Percentiles rank a stretch among this genome's conserved stretches.
Evolutionary conservation across 2,888 invertebrate genomes (phyloP).

Genomic region (Reticulitermes lucifugus): DNA sequence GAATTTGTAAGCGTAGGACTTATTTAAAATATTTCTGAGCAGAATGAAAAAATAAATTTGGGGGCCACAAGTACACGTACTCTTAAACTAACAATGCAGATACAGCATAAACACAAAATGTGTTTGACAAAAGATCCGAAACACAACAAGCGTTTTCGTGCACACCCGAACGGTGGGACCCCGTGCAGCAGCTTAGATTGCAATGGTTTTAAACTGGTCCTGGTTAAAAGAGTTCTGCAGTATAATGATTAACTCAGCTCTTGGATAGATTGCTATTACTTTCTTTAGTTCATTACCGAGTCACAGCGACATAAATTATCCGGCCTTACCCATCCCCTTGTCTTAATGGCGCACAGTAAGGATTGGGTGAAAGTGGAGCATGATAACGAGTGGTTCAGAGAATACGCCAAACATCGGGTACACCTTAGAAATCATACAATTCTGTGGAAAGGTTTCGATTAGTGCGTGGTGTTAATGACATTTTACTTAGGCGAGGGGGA

Average conservation of each 20-base stretch:
- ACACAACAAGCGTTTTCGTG: too few relatives aligned
- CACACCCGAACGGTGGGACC: too few relatives aligned
- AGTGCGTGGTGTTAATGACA: background rate
- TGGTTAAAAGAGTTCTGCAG: background rate
- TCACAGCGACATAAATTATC: conserved; percentile 45
- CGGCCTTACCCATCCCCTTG: background rate
- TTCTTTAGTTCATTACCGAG: conserved; percentile 43
- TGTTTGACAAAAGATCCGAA: too few relatives aligned
- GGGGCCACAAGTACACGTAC: too few relatives aligned
- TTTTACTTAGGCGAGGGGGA: background rate
- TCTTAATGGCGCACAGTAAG: background rate
- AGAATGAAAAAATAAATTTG: too few relatives aligned
- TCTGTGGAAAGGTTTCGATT: background rate
- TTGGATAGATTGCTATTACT: conserved; percentile 6
- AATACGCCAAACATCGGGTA: background rate
- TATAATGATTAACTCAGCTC: background rate
- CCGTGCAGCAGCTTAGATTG: too few relatives aligned
- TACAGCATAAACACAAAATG: too few relatives aligned
- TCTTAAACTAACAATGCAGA: too few relatives aligned
- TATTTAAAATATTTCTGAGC: too few relatives aligned
- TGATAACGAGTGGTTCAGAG: conserved; percentile 21
- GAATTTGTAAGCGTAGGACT: too few relatives aligned
- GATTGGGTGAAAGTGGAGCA: background rate
- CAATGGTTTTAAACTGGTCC: too few relatives aligned
- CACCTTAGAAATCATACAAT: background rate